These are phyloP conservation scores for Uropsilus gracilis DNA, from an alignment of 2,113 vertebrate genomes.

Conservation along the genomic window DNA sequence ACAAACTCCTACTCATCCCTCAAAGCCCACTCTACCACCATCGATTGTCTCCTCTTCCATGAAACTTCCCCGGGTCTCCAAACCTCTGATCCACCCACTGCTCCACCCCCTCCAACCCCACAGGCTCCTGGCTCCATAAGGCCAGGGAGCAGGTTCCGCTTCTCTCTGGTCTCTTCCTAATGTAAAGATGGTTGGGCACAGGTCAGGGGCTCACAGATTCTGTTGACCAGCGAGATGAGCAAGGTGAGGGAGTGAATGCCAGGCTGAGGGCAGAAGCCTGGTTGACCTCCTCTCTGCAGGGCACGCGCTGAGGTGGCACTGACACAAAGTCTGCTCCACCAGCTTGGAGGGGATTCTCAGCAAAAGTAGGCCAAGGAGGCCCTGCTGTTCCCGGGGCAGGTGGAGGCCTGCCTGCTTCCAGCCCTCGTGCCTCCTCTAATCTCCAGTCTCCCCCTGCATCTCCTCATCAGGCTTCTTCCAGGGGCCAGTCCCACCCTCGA, in stretches of 20 bases:
- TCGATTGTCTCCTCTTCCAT: neutral
- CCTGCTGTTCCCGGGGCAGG: neutral
- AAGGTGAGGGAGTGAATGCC: neutral
- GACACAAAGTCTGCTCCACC: neutral
- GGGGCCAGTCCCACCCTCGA: neutral
- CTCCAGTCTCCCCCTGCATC: neutral
- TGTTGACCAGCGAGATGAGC: neutral
- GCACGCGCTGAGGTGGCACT: neutral
- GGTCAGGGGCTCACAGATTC: neutral
- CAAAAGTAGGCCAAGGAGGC: neutral
- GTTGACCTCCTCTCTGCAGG: neutral
- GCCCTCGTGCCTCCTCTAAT: neutral
- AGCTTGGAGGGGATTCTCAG: neutral
- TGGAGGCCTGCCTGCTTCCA: conserved; percentile 48
- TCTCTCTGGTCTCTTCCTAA: neutral
- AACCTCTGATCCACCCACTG: neutral
- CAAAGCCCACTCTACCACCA: neutral
- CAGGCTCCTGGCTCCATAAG: neutral
- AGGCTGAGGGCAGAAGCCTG: neutral
- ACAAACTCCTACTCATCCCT: neutral
- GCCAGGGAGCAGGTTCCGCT: neutral
- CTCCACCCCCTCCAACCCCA: neutral
- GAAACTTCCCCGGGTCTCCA: neutral
- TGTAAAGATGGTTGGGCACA: neutral
- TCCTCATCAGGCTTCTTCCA: neutral